phyloP scores from a whole-genome alignment of 2,888 invertebrate species.

The Stenolophus ochropezus region DNA sequence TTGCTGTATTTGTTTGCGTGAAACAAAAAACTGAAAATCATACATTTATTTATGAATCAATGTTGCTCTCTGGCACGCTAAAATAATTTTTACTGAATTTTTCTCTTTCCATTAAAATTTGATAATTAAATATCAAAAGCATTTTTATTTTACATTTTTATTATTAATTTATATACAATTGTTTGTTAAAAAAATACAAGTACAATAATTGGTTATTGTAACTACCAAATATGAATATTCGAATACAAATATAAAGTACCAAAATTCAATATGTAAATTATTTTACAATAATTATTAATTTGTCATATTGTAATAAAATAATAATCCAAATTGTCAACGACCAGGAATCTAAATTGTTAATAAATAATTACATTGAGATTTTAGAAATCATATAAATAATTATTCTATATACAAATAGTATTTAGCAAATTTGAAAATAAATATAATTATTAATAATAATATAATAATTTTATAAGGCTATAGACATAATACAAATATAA shows the following conservation, averaged over 20 bases:
- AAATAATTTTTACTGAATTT: neutral
- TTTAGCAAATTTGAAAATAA: too few species aligned
- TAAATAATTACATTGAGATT: slow-evolving; percentile 1
- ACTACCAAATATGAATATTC: too few species aligned
- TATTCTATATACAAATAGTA: neutral
- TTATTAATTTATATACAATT: slow-evolving; percentile 24
- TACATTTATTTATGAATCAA: slow-evolving; percentile 31
- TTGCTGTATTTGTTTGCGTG: slow-evolving; percentile 8
- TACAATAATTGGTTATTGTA: too few species aligned
- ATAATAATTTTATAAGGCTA: neutral
- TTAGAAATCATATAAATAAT: neutral
- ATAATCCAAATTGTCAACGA: neutral
- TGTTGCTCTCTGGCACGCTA: neutral
- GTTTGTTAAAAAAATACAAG: too few species aligned
- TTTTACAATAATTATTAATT: neutral
- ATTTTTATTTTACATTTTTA: too few species aligned
- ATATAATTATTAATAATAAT: too few species aligned
- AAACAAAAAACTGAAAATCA: neutral
- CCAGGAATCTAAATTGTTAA: slow-evolving; percentile 2
- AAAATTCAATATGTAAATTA: neutral
- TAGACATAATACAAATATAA: too few species aligned
- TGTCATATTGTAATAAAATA: neutral
- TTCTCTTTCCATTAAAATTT: slow-evolving; percentile 5
- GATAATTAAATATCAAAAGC: slow-evolving; percentile 2
- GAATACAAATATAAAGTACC: neutral